phyloP scores from a whole-genome alignment of 1,140 invertebrate species.

The Bradynema listronoti region DNA sequence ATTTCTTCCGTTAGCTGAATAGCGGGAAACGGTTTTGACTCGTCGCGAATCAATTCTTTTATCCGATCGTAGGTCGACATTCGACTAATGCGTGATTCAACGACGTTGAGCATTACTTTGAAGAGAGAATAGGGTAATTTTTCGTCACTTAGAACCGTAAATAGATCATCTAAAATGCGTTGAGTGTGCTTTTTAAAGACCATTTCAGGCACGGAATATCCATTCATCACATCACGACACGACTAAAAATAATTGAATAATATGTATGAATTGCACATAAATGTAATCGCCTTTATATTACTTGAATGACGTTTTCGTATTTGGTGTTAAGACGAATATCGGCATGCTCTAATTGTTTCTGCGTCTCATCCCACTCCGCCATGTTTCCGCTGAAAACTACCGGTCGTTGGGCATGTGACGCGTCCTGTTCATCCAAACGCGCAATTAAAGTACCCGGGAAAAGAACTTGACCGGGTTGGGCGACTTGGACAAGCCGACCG shows the following conservation, averaged over 20 bases:
- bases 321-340: too few species aligned
- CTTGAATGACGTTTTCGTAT: too few species aligned
- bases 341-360: neutral
- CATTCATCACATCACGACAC: constrained; percentile 61
- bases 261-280: too few species aligned
- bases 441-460: constrained; percentile 85
- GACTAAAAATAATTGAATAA: constrained; percentile 32
- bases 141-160: constrained; percentile 83
- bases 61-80: constrained; percentile 39
- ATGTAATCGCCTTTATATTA: too few species aligned
- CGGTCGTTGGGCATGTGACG: constrained; percentile 25
- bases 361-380: constrained; percentile 33
- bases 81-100: constrained; percentile 35
- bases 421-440: constrained; percentile 64
- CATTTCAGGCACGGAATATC: constrained; percentile 87
- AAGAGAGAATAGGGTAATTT: constrained; percentile 70
- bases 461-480: constrained; percentile 85
- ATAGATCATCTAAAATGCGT: constrained; percentile 83
- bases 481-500: constrained; percentile 70
- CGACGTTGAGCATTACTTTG: constrained; percentile 40
- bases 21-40: constrained; percentile 34
- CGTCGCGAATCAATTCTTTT: constrained; percentile 24
- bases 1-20: constrained; percentile 45
- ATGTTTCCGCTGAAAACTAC: constrained; percentile 36
- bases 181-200: constrained; percentile 76